Conservation (phyloP, 2,113 vertebrate species). For the Ictalurus punctatus region DNA sequence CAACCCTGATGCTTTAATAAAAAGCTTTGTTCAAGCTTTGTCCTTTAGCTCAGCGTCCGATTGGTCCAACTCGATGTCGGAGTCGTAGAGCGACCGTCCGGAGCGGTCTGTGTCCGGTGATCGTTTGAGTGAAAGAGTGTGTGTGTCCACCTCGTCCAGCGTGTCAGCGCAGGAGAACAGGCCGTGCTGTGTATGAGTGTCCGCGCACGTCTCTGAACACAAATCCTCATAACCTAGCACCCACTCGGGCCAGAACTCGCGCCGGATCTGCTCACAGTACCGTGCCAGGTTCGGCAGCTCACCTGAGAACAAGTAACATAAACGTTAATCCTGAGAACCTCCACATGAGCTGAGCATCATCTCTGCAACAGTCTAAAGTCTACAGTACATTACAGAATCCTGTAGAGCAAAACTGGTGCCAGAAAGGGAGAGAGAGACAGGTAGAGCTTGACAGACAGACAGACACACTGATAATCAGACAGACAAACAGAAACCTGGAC, state of each 20-base stretch:
- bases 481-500: neutral
- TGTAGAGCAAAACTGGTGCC: neutral
- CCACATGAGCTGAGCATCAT: neutral
- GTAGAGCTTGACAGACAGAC: neutral
- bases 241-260: slow-evolving; percentile 97
- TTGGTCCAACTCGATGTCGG: slow-evolving; percentile 87
- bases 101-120: slow-evolving; percentile 86
- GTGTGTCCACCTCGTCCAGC: slow-evolving; percentile 83
- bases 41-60: slow-evolving; percentile 84
- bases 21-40: slow-evolving; percentile 68
- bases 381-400: neutral
- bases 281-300: slow-evolving; percentile 94
- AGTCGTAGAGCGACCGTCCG: slow-evolving; percentile 87
- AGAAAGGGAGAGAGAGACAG: neutral
- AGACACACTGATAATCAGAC: neutral
- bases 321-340: neutral
- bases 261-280: slow-evolving; percentile 95
- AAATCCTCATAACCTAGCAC: slow-evolving; percentile 87
- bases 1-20: neutral
- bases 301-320: slow-evolving; percentile 69
- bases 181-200: slow-evolving; percentile 66
- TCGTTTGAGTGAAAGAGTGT: slow-evolving; percentile 64
- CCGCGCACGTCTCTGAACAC: slow-evolving; percentile 77
- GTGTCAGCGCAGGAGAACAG: slow-evolving; percentile 96
- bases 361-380: neutral